Conservation (phyloP, 1,140 invertebrate genomes). For the Periplaneta americana region DNA sequence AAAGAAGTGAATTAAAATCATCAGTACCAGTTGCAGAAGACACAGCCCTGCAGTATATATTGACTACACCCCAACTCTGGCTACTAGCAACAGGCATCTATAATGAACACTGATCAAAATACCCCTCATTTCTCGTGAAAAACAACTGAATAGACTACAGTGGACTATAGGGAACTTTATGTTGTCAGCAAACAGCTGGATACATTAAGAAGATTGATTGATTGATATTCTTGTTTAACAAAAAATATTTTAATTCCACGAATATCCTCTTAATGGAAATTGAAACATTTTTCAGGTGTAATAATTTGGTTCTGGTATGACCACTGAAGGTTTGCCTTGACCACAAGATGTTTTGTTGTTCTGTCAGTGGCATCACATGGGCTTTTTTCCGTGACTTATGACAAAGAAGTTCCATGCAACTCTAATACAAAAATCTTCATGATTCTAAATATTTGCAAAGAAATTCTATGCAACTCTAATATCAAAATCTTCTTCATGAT, state of each 20-base stretch:
- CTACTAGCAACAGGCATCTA: no score
- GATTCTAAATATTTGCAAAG: conserved; percentile 18
- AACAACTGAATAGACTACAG: no score
- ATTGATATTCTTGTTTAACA: no score
- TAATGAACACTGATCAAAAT: no score
- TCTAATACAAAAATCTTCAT: conserved; percentile 11
- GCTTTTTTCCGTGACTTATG: conserved; percentile 25
- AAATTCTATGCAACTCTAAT: not conserved
- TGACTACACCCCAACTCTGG: no score
- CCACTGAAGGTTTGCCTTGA: conserved; percentile 21
- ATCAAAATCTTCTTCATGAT: not conserved
- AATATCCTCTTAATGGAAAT: not conserved
- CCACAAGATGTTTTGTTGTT: conserved; percentile 24
- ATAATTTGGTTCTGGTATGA: conserved; percentile 18
- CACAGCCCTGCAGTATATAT: no score
- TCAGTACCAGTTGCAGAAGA: no score
- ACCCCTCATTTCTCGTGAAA: no score
- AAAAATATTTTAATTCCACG: not conserved
- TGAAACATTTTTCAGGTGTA: conserved; percentile 7
- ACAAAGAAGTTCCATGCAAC: conserved; percentile 30
- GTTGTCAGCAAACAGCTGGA: no score
- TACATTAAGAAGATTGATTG: no score
- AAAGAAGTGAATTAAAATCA: no score
- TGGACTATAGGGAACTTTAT: no score
- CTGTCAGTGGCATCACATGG: conserved; percentile 11